Evolutionary conservation across 2,888 invertebrate genomes (phyloP), one percentile per base, ranked within the genome.

Genomic region (Baronia brevicornis): DNA sequence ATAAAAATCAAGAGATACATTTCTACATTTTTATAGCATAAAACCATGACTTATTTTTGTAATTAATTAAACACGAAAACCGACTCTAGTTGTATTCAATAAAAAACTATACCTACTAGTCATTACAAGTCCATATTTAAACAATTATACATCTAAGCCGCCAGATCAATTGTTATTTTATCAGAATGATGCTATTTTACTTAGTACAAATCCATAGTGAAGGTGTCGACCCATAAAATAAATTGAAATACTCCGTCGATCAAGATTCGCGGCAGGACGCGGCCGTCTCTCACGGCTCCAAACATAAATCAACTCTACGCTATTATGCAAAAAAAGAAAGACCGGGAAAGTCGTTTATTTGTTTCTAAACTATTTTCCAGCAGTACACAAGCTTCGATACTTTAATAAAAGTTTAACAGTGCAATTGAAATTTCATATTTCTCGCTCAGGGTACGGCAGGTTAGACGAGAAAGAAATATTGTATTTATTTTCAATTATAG

Each of bases 191-290:
- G 29, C 28, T 26, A 29, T 36, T 60, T 60, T 59, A 50, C 46
- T 51, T 56, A 57, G 54, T 58, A 57, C 51, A 56, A 48, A 48
- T 41, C 50, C 49, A 54, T 48, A 47, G 55, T 48, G 56, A 70
- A 73, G 70, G 74, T 72, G 74, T 72, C 60, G 68, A 67, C 69
- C 72, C 68, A 70, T 75, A 74, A 75, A 78, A 74, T 73, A 74
- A 77, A 79, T 78, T 77, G 73, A 74, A 79, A 77, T 73, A 68
- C 65, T 67, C 58, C 66, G 73, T 69, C 75, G 71, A 79, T 80
- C 73, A 74, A 72, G 71, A 73, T 63, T 65, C 64, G 64, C 61
- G 63, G 63, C 61, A 64, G 66, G 62, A 62, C 67, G 56, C 54
- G 55, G 60, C 60, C 63, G 68, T 57, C 65, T 65, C 62, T 57